Base-by-base conservation (phyloP, 2,888 invertebrate species). In the Perizoma affinitatum region DNA sequence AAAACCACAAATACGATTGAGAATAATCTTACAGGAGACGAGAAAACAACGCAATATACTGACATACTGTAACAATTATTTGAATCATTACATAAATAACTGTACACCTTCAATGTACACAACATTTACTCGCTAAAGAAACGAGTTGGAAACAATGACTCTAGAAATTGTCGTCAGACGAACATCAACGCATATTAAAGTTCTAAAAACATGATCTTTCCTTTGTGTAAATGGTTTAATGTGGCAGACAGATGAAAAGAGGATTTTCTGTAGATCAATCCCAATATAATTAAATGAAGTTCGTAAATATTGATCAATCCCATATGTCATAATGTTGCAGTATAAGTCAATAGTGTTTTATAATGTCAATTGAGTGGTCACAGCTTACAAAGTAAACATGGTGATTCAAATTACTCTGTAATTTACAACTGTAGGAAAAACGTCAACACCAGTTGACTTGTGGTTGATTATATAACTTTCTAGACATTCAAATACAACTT, bases 11-110 rank as follows among this genome's bases (percentile, higher is more conserved):
- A 38, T 38, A 38, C 38, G 38, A 38, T 4, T 38, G 7, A 38
- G 5, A 3, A 48, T 9, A 33, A 48, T 49, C 11, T 35, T 7
- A 36, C 60, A 56, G n/a, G 54, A 66, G 54, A 66, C 61, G 61
- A 54, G 46, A 54, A 57, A 63, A 65, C 66, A 63, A 60, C 63
- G 66, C 66, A 60, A 53, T 65, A 61, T 59, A 61, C 63, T 63
- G 58, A 60, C 55, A 58, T 55, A 59, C 58, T 58, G 52, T 63
- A 63, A 62, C 60, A 69, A 46, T 65, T 61, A 64, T 62, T 62
- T 54, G 52, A 64, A 64, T 67, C 58, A 56, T 69, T 67, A 61
- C 62, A 62, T 67, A 65, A 69, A 64, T 62, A 62, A 56, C 36
- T 44, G 61, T 63, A 54, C 63, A 62, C 63, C 67, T 67, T 67